Percentiles rank a stretch among this genome's conserved stretches.
Conservation (phyloP, 2,797 vertebrate species). For the Helostoma temminkii region DNA sequence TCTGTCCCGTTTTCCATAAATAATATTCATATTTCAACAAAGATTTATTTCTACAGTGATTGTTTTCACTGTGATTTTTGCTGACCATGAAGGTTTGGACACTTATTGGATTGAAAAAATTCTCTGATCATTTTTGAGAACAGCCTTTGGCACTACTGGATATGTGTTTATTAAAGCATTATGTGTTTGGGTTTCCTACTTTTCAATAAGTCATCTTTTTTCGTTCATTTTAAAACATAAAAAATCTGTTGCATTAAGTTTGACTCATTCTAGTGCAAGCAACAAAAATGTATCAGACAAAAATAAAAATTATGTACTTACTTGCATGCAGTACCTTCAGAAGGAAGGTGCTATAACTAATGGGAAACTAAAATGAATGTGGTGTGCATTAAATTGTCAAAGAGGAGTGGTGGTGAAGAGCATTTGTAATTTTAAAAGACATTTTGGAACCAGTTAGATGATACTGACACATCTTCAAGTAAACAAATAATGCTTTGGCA, state of each 20-base stretch:
- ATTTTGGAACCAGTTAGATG: neutral
- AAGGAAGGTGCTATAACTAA: too few relatives aligned
- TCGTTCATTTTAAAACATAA: neutral
- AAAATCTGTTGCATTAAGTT: neutral
- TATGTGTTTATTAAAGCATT: too few relatives aligned
- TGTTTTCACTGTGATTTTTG: slow-evolving; percentile 28
- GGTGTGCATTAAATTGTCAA: neutral
- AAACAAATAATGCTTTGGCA: neutral
- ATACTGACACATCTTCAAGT: neutral
- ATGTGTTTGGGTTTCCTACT: too few relatives aligned
- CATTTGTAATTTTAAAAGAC: neutral
- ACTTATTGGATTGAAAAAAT: slow-evolving; percentile 2
- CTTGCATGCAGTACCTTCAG: too few relatives aligned
- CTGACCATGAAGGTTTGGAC: slow-evolving; percentile 9
- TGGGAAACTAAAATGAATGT: neutral
- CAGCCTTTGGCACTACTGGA: neutral
- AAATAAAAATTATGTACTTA: too few relatives aligned
- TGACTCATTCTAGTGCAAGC: neutral
- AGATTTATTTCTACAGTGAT: slow-evolving; percentile 23
- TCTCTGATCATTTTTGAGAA: slow-evolving; percentile 13
- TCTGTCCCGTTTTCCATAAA: slow-evolving; percentile 31
- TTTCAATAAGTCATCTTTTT: too few relatives aligned
- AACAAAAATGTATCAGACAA: neutral
- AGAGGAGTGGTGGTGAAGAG: neutral
- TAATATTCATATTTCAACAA: slow-evolving; percentile 38